A percentile compares a stretch with the other conserved stretches of the same genome.
These are phyloP conservation scores for Zosterops pallidus DNA, from an alignment of 2,113 vertebrate species.

Conservation along the genomic window DNA sequence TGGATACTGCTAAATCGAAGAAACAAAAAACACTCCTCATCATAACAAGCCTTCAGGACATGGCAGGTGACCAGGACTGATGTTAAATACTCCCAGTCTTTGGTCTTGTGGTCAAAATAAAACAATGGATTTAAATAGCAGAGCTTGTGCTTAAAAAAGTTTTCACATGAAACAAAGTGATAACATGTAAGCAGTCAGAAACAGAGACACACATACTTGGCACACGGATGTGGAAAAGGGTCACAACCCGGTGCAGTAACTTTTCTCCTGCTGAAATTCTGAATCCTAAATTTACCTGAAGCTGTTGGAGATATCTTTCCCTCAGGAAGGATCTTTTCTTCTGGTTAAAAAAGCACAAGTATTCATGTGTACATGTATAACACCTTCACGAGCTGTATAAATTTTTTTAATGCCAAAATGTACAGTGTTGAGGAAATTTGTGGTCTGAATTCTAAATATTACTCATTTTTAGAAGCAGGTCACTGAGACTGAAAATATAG, in stretches of 20 bases:
- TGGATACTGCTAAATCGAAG: conserved; percentile 48
- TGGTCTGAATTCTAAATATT: neutral
- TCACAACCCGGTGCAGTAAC: neutral
- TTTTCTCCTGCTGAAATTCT: neutral
- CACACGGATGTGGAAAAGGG: neutral
- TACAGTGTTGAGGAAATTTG: neutral
- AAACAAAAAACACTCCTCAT: neutral
- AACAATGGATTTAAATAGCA: conserved; percentile 43
- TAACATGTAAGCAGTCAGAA: conserved; percentile 29
- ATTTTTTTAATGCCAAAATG: neutral
- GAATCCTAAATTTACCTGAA: neutral
- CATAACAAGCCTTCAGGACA: conserved; percentile 6
- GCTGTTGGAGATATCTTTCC: neutral
- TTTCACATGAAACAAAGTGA: conserved; percentile 27
- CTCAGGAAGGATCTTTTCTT: neutral
- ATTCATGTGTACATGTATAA: neutral
- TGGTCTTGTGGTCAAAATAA: conserved; percentile 47
- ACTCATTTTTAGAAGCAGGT: neutral
- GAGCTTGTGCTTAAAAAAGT: neutral
- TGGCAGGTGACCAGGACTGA: conserved; percentile 6
- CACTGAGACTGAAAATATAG: neutral
- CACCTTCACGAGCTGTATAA: neutral
- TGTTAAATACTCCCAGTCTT: conserved; percentile 29
- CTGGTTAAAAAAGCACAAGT: neutral
- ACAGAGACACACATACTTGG: neutral